phyloP scores from a whole-genome alignment of 37 sponge, comb jelly and placozoan genomes.

The Oopsacas minuta region DNA sequence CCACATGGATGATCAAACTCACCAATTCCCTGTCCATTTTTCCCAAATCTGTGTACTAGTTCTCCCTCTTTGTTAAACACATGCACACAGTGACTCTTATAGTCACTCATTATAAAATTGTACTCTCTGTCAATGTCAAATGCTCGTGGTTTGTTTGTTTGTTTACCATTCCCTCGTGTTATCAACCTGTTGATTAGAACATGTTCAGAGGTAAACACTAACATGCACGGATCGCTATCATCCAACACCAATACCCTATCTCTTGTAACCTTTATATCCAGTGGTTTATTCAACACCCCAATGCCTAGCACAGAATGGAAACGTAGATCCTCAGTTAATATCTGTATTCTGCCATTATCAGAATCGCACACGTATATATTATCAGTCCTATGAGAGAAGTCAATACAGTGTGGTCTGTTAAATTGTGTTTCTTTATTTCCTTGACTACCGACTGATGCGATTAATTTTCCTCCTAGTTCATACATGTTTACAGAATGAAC shows the following conservation, averaged over 20 bases:
- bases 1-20: neutral
- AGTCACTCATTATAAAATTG: neutral
- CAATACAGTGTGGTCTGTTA: neutral
- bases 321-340: neutral
- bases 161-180: neutral
- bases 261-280: neutral
- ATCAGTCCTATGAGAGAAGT: neutral
- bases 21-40: neutral
- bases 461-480: neutral
- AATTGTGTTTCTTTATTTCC: neutral
- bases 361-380: conserved; percentile 6
- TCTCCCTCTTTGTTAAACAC: neutral
- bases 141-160: neutral
- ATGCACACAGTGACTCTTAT: neutral
- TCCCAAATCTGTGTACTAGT: neutral
- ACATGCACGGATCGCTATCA: neutral
- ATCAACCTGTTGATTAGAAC: neutral
- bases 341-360: neutral
- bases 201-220: neutral
- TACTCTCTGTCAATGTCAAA: conserved; percentile 6
- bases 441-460: neutral
- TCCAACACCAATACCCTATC: conserved; percentile 6
- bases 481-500: neutral
- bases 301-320: conserved; percentile 13
- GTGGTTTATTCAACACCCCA: neutral